A percentile compares a stretch with the other conserved stretches of the same genome.
These are phyloP conservation scores for Camarhynchus parvulus DNA, from an alignment of 2,113 vertebrate species.

Conservation along the genomic window DNA sequence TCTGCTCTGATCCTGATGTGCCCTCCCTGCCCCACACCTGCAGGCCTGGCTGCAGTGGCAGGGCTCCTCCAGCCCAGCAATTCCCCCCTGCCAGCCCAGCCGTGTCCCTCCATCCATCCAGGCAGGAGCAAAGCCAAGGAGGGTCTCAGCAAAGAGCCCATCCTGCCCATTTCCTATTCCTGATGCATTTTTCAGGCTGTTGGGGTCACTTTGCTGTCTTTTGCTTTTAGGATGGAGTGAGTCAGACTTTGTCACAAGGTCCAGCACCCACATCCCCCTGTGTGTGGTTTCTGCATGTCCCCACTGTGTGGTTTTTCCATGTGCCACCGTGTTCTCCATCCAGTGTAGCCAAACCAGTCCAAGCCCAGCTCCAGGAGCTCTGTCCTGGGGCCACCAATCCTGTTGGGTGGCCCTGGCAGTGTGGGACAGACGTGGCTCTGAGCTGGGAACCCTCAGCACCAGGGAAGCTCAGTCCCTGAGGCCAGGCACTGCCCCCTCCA, in stretches of 20 bases:
- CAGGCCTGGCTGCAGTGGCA: background rate
- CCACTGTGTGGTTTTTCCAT: background rate
- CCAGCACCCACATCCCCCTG: background rate
- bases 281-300: background rate
- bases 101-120: fast-evolving
- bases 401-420: background rate
- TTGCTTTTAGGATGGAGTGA: background rate
- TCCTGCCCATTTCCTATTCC: background rate
- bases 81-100: background rate
- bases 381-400: background rate
- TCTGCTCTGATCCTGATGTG: background rate
- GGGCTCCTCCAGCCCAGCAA: background rate
- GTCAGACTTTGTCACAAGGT: background rate
- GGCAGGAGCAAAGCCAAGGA: background rate
- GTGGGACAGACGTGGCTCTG: background rate
- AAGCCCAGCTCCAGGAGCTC: background rate
- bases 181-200: fast-evolving
- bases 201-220: background rate
- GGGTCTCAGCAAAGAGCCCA: background rate
- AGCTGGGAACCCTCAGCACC: background rate
- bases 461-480: background rate
- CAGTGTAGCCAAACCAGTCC: background rate
- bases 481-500: background rate
- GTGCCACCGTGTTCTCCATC: background rate
- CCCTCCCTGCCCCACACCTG: background rate